Evolutionary conservation across 2,797 vertebrate genomes (phyloP).

Genomic region (Poecilia wingei): DNA sequence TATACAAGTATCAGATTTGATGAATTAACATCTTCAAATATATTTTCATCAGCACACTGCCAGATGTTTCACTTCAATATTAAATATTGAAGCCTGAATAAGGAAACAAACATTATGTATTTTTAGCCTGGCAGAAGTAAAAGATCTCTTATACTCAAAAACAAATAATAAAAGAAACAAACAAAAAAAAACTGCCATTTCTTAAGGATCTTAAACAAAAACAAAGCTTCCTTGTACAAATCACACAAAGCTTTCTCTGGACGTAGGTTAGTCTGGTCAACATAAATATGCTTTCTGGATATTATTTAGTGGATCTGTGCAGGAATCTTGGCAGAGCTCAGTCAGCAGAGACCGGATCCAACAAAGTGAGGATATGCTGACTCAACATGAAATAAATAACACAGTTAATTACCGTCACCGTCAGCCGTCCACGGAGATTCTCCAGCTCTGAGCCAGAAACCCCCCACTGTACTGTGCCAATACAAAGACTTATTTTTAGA

Average conservation of each 20-base stretch:
- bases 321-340: slow-evolving; percentile 86
- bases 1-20: neutral
- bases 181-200: slow-evolving; percentile 36
- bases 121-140: slow-evolving; percentile 51
- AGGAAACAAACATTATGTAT: slow-evolving; percentile 51
- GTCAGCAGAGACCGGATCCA: slow-evolving; percentile 86
- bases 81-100: slow-evolving; percentile 23
- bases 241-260: slow-evolving; percentile 64
- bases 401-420: slow-evolving; percentile 84
- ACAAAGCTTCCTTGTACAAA: slow-evolving; percentile 62
- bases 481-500: slow-evolving; percentile 70
- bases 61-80: slow-evolving; percentile 59
- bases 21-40: neutral
- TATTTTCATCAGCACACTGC: slow-evolving; percentile 23
- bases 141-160: slow-evolving; percentile 60
- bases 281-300: slow-evolving; percentile 78
- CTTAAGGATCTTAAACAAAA: slow-evolving; percentile 55
- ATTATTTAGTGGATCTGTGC: slow-evolving; percentile 83
- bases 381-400: slow-evolving; percentile 83
- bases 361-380: slow-evolving; percentile 91
- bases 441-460: slow-evolving; percentile 56
- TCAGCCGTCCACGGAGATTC: slow-evolving; percentile 61
- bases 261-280: slow-evolving; percentile 43
- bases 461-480: slow-evolving; percentile 57
- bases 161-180: slow-evolving; percentile 18